Conservation (phyloP, 2,797 vertebrate genomes). For the Aphelocoma californica region DNA sequence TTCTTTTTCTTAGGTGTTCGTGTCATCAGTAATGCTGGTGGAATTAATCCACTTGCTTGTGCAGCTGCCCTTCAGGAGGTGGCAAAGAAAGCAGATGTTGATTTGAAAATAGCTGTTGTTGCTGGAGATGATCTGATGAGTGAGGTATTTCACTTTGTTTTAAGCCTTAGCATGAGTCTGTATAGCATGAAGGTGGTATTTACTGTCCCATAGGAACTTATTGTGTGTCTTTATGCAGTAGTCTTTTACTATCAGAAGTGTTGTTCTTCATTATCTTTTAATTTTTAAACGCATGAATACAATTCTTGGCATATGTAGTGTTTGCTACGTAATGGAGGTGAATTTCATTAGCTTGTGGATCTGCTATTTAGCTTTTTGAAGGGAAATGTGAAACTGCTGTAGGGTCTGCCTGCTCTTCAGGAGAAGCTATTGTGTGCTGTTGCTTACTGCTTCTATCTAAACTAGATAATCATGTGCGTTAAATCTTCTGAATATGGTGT, state of each 20-base stretch:
- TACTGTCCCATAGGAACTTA: neutral
- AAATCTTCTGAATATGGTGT: neutral
- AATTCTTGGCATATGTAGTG: neutral
- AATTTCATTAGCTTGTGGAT: neutral
- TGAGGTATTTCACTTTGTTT: conserved; percentile 67
- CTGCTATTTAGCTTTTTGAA: neutral
- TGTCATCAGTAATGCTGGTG: conserved; percentile 85
- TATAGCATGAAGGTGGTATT: neutral
- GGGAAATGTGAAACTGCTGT: neutral
- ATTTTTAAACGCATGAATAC: neutral
- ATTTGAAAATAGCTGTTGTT: conserved; percentile 87
- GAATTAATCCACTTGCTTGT: conserved; percentile 84
- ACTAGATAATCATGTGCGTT: neutral
- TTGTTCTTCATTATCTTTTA: neutral
- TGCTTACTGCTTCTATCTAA: neutral
- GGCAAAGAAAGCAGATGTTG: conserved; percentile 79
- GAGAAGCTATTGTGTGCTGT: neutral
- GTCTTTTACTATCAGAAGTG: neutral
- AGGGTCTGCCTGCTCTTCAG: neutral
- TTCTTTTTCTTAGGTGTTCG: conserved; percentile 77
- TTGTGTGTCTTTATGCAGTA: neutral
- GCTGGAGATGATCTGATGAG: conserved; percentile 87
- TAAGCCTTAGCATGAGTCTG: neutral
- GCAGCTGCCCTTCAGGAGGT: conserved; percentile 81
- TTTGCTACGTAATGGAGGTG: neutral